These are phyloP conservation scores for Chloroceryle inda DNA, from an alignment of 2,797 vertebrate species.

Conservation along the genomic window DNA sequence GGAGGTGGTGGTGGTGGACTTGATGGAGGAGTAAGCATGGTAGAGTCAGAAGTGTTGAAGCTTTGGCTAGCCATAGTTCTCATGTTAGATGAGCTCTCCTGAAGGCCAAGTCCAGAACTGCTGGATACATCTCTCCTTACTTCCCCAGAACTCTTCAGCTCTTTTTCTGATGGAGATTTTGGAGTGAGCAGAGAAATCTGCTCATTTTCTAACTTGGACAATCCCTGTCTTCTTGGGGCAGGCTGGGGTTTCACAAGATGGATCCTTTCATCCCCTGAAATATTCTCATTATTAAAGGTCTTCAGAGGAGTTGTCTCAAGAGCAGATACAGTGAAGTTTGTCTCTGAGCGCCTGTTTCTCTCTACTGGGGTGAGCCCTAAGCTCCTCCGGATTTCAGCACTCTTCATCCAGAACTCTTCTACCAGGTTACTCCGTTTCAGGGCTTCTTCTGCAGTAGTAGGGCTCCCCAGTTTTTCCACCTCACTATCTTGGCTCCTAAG, in stretches of 20 bases:
- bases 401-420: conserved; percentile 97
- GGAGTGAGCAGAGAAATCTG: conserved; percentile 82
- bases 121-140: conserved; percentile 89
- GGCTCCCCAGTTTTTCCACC: conserved; percentile 75
- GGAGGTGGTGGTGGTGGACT: conserved; percentile 95
- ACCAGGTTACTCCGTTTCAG: conserved; percentile 90
- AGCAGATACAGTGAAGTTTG: conserved; percentile 75
- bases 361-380: conserved; percentile 91
- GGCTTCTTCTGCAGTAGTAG: conserved; percentile 78
- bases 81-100: conserved; percentile 89
- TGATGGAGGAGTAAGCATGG: conserved; percentile 96
- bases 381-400: conserved; percentile 94
- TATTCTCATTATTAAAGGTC: conserved; percentile 69
- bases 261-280: conserved; percentile 81
- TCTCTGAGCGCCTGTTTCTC: conserved; percentile 84
- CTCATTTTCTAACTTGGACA: conserved; percentile 85
- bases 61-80: conserved; percentile 88
- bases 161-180: conserved; percentile 81
- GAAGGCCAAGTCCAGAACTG: conserved; percentile 92
- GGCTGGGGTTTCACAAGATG: conserved; percentile 80
- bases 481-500: conserved; percentile 68
- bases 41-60: conserved; percentile 91
- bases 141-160: conserved; percentile 81
- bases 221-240: conserved; percentile 85
- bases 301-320: conserved; percentile 74